Percentiles rank a stretch among this genome's conserved stretches.
Evolutionary conservation across 2,113 vertebrate species (phyloP).

Genomic region (Cettia cetti): DNA sequence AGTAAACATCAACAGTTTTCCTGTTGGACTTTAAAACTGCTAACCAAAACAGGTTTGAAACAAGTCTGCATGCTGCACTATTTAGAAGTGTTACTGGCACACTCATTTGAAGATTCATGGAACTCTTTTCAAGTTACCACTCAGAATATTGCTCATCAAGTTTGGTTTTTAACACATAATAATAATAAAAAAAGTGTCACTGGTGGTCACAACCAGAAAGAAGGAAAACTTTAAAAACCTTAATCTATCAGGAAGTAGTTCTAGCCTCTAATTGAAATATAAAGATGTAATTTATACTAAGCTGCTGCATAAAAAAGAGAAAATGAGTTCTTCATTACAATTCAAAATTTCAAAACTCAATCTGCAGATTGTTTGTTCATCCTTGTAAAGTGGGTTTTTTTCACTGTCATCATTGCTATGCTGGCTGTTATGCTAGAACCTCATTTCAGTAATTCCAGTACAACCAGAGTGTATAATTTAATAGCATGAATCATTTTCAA

Average conservation of each 20-base stretch:
- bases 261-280: background rate
- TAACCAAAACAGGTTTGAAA: background rate
- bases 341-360: background rate
- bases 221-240: background rate
- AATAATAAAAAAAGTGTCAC: background rate
- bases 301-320: background rate
- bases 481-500: background rate
- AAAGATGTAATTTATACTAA: background rate
- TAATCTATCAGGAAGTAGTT: background rate
- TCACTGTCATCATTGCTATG: background rate
- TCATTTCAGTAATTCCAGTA: slow-evolving; percentile 3
- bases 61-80: background rate
- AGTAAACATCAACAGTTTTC: slow-evolving; percentile 2
- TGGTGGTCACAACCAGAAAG: background rate
- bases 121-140: background rate
- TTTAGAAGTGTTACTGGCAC: background rate
- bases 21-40: background rate
- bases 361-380: background rate
- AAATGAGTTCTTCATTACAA: background rate
- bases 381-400: background rate
- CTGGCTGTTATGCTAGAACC: background rate
- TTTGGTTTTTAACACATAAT: background rate
- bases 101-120: background rate
- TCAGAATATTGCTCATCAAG: background rate
- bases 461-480: slow-evolving; percentile 19